phyloP scores from a whole-genome alignment of 2,888 invertebrate species.

The Sarcophaga caerulescens region DNA sequence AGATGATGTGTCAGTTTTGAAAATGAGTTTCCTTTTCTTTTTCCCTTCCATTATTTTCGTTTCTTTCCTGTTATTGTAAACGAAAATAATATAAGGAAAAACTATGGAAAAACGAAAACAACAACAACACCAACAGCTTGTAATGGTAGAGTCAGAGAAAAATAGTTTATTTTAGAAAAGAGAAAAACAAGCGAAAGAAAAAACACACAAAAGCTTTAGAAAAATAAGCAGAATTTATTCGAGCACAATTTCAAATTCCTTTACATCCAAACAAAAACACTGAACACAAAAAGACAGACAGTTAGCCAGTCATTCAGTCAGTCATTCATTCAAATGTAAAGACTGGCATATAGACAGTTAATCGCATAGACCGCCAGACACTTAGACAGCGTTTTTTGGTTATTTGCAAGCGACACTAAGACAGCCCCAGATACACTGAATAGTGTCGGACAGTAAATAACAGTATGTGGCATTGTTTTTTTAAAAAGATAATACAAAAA shows the following conservation, averaged over 20 bases:
- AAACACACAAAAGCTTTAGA: conserved; percentile 1
- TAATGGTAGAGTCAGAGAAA: conserved; percentile 27
- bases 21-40: conserved; percentile 32
- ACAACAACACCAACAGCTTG: conserved; percentile 15
- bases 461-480: too few relatives aligned
- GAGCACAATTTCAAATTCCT: conserved; percentile 63
- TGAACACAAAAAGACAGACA: conserved; percentile 30
- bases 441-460: too few relatives aligned
- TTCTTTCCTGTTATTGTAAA: background rate
- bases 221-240: conserved; percentile 59
- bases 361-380: conserved; percentile 27
- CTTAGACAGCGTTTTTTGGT: too few relatives aligned
- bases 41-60: background rate
- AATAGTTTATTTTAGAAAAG: conserved; percentile 46
- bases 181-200: conserved; percentile 40
- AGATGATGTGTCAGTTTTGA: conserved; percentile 53
- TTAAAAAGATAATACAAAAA: too few relatives aligned
- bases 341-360: conserved; percentile 1
- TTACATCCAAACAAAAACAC: conserved; percentile 46
- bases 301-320: background rate
- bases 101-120: background rate
- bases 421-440: too few relatives aligned
- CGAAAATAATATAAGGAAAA: background rate
- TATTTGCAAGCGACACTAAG: too few relatives aligned
- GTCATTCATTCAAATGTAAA: background rate